Evolutionary conservation across 2,797 vertebrate genomes (phyloP), one percentile per base, ranked within the genome.

Genomic region (Syngnathus rostellatus): DNA sequence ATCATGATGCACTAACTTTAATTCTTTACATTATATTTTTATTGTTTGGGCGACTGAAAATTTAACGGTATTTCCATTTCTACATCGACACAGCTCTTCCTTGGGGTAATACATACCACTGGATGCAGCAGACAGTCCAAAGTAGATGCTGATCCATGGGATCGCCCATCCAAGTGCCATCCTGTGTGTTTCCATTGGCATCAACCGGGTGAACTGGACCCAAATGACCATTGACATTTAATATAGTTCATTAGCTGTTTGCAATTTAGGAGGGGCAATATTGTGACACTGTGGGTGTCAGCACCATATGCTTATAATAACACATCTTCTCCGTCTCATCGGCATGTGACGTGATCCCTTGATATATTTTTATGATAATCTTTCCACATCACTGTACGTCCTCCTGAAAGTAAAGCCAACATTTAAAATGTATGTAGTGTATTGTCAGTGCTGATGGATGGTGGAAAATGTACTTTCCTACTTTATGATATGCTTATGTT

Each of bases 181-280:
- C 62, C 68, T 71, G 67, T 23, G 41, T 48, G 54, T n/a, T 31
- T 23, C 19, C 41, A 23, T 43, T 23, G n/a, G 41, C 46, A 38
- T 31, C 25, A 38, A 43, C 53, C 6, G 41, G 21, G 45, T 37
- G 9, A 38, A 43, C 53, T 31, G 23, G 14, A 14, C 43, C 41
- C 23, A 14, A 63, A 72, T 23, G 6, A 6, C 4, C 9, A 23
- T 1, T 5, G 25, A 39, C 66, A 45, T 55, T 1, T 77, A 48
- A 75, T 84, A 83, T 79, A 84, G 5, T 10, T 67, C 8, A 37
- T 16, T 53, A 1, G 25, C 9, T 87, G 75, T 87, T 87, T 85
- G 73, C 80, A 73, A 25, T 81, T 74, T 38, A 85, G 85, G 86
- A 76, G 80, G 68, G 62, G 81, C 69, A 37, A 23, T 46, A 45